Percentiles rank a stretch among this genome's conserved stretches.
These are phyloP conservation scores for Drosophila navojoa DNA, from an alignment of 1,140 invertebrate species.

Conservation along the genomic window DNA sequence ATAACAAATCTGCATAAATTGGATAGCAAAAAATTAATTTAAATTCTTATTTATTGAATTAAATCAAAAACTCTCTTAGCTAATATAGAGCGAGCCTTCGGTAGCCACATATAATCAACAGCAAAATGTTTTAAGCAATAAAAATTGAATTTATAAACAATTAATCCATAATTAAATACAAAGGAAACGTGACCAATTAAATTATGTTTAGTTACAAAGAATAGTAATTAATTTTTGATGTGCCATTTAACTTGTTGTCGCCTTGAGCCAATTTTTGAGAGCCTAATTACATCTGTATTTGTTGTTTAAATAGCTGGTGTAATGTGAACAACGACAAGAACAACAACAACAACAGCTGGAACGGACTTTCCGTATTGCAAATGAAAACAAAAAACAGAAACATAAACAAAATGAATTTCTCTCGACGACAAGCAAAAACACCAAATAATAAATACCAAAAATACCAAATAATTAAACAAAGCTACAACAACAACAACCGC, in stretches of 20 bases:
- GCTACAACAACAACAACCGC: constrained; percentile 16
- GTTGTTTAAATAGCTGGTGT: constrained; percentile 57
- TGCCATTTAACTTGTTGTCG: background rate
- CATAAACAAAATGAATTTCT: constrained; percentile 43
- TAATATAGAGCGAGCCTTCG: no score
- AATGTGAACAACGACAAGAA: constrained; percentile 16
- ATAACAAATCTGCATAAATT: no score
- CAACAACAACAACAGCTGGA: constrained; percentile 14
- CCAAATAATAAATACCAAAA: constrained; percentile 51
- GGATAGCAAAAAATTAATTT: no score
- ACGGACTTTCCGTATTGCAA: constrained; percentile 25
- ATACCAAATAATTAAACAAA: constrained; percentile 46
- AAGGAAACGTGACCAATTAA: constrained; percentile 12
- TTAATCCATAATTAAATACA: background rate
- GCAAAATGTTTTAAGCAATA: background rate
- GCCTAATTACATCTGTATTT: constrained; percentile 34
- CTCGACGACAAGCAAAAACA: constrained; percentile 11
- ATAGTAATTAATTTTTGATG: background rate
- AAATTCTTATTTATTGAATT: no score
- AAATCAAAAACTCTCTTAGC: no score
- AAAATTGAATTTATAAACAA: background rate
- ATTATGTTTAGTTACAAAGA: background rate
- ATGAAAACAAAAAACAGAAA: constrained; percentile 31
- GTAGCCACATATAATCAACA: background rate
- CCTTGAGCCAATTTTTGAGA: constrained; percentile 28